Conservation (phyloP, 2,888 invertebrate genomes). For the Eupithecia subumbrata region DNA sequence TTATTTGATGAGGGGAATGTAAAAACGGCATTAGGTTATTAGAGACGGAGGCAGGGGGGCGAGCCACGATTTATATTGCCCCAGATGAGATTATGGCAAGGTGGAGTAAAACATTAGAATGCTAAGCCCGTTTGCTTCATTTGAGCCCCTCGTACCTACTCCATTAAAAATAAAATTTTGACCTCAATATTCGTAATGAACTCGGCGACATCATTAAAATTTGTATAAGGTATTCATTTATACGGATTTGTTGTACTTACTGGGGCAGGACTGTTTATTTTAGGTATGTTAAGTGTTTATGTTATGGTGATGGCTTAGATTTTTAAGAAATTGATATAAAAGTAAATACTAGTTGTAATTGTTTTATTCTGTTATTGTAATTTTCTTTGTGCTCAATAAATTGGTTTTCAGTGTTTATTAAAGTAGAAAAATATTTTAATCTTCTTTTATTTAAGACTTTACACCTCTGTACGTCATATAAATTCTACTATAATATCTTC, state of each 20-base stretch:
- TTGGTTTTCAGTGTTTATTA: no score
- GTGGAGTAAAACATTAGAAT: constrained; percentile 62
- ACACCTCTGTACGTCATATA: background rate
- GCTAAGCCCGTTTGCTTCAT: constrained; percentile 48
- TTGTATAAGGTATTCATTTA: constrained; percentile 32
- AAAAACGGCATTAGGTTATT: constrained; percentile 70
- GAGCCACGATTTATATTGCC: constrained; percentile 65
- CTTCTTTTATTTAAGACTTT: no score
- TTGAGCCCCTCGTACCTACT: constrained; percentile 44
- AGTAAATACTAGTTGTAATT: no score
- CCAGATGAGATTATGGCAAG: constrained; percentile 66
- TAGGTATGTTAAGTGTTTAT: background rate
- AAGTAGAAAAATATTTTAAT: no score
- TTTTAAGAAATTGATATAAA: no score
- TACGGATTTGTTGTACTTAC: constrained; percentile 19
- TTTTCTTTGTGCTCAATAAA: no score
- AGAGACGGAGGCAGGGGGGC: constrained; percentile 33
- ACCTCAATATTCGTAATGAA: constrained; percentile 43
- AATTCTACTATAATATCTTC: background rate
- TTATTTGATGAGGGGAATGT: constrained; percentile 74
- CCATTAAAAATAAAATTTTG: constrained; percentile 39
- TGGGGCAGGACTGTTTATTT: background rate
- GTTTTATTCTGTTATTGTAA: no score
- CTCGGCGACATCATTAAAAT: constrained; percentile 33
- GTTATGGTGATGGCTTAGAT: no score